Evolutionary conservation across 2,888 invertebrate genomes (phyloP).

Genomic region (Stenodera caucasica): DNA sequence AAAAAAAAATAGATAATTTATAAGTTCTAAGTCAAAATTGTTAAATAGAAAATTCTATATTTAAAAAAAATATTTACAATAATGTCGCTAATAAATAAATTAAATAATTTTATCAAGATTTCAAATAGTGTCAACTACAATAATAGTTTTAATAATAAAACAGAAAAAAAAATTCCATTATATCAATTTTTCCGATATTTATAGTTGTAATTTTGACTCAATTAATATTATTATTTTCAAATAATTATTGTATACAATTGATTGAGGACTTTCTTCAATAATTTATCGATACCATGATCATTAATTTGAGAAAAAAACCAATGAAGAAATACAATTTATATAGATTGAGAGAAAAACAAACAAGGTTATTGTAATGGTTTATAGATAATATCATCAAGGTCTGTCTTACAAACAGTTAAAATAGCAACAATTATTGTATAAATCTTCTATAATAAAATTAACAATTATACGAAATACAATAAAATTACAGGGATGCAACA

Average conservation of each 20-base stretch:
- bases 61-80: background rate
- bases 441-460: background rate
- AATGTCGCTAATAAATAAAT: background rate
- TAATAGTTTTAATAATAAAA: too few species aligned
- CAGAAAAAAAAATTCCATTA: background rate
- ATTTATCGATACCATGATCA: background rate
- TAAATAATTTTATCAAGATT: background rate
- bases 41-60: background rate
- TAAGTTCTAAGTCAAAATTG: background rate
- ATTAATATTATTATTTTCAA: background rate
- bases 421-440: background rate
- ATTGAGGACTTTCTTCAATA: background rate
- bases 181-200: background rate
- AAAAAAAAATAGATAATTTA: too few species aligned
- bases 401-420: background rate
- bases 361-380: background rate
- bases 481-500: background rate
- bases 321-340: background rate
- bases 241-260: background rate
- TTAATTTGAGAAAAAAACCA: background rate
- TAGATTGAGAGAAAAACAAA: background rate
- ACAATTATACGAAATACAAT: background rate
- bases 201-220: background rate
- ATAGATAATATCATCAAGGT: background rate
- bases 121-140: too few species aligned